phyloP scores from a whole-genome alignment of 2,888 invertebrate genomes.

The Xestia c-nigrum region DNA sequence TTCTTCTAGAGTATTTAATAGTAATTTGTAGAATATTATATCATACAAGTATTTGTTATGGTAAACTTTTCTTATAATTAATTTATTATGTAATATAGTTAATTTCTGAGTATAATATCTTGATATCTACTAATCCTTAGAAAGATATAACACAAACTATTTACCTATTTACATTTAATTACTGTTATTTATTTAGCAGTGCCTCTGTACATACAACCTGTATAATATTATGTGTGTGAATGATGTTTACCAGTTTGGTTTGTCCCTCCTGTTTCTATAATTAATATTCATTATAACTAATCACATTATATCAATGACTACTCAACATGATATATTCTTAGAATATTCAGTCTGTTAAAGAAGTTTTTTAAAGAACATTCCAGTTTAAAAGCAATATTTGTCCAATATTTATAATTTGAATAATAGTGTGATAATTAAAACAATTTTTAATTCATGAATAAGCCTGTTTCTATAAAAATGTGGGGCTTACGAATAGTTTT shows the following conservation, averaged over 20 bases:
- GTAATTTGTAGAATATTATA: conserved; percentile 27
- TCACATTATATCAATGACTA: conserved; percentile 26
- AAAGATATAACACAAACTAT: conserved; percentile 15
- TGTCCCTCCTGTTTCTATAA: conserved; percentile 29
- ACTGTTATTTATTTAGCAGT: conserved; percentile 46
- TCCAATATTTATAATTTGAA: conserved; percentile 1
- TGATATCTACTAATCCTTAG: conserved; percentile 34
- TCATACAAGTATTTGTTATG: conserved; percentile 20
- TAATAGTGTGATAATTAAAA: not conserved
- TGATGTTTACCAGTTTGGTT: conserved; percentile 44
- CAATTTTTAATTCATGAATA: not conserved
- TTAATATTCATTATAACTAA: conserved; percentile 47
- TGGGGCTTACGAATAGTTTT: not conserved
- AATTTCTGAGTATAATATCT: conserved; percentile 25
- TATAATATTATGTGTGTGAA: conserved; percentile 43
- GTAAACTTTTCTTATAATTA: conserved; percentile 10
- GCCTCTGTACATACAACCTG: conserved; percentile 39
- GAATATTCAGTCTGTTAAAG: not conserved
- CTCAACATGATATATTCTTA: conserved; percentile 17
- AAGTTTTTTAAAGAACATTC: not conserved
- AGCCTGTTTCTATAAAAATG: not conserved
- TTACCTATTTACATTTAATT: conserved; percentile 26
- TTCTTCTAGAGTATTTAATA: conserved; percentile 30
- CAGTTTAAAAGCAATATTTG: not conserved
- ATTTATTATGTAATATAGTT: conserved; percentile 49